Evolutionary conservation across 2,797 vertebrate species (phyloP), one percentile per base, ranked within the genome.

Genomic region (Lithobates sylvaticus): DNA sequence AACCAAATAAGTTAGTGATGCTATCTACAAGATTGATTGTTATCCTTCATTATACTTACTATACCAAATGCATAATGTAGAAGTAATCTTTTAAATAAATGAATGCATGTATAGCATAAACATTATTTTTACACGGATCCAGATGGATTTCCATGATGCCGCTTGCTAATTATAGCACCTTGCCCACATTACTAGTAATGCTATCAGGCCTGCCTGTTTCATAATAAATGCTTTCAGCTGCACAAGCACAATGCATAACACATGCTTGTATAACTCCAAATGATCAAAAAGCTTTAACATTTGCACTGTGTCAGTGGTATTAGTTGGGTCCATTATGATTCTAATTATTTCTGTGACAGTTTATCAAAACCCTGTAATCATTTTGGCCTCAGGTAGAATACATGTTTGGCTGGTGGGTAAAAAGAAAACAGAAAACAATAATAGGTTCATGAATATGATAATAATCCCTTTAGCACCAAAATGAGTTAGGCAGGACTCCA

Each of bases 391-490:
- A 36, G 68, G 75, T 64, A 44, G 42, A 84, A 77, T 84, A 27
- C 10, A 12, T 78, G 47, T 78, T 64, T 84, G 67, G 75, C 50
- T 71, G n/a, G 15, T 42, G 47, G 82, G 68, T 77, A 64, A 21
- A 77, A 70, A 71, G 74, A 42, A 84, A 77, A 84, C 64, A 54
- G 44, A 39, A 84, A 78, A 78, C 54, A 64, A 72, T 78, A 84
- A 42, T 42, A 84, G 75, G 64, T 78, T 84, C 68, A 78, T 84
- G 83, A 84, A 84, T 72, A 73, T 84, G 47, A 44, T 84, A 84
- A 78, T 78, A 78, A 72, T 29, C 67, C n/a, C 76, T 78, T 16
- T 32, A 64, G 50, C 65, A 70, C 26, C 34, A 27, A 77, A 39
- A 77, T 77, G 47, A 69, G 26, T 68, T 54, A 68, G 73, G 21